Base-by-base conservation (phyloP, 2,888 invertebrate genomes). In the Tuta absoluta region DNA sequence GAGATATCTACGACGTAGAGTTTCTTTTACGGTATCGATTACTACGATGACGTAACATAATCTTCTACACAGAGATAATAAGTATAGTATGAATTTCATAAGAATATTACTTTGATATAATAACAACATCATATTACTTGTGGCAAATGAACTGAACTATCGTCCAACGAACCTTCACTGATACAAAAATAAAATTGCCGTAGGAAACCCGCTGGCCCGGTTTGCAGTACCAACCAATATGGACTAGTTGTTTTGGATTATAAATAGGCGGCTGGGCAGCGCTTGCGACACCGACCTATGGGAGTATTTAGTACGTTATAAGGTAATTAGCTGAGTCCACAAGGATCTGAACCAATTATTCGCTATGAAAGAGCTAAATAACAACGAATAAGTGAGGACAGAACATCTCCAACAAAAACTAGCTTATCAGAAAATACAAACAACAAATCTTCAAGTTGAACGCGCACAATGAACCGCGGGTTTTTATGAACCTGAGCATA, bases 171-270 rank as follows among this genome's bases (percentile, higher is more conserved):
- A 51, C 51, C 23, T 12, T 51, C 51, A 21, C 1, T 21, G 49
- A 21, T 49, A 19, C n/a, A 21, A 49, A 49, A 17, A 49, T n/a
- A 56, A 10, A 28, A 24, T n/a, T n/a, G 28, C 12, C 12, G 24
- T 11, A 53, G 19, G 21, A 24, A 12, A 56, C 28, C 33, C 24
- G 28, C 56, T 56, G 56, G 56, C 28, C 28, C 28, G 56, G 56
- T 56, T 28, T 7, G 12, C 68, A 63, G 63, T 66, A 66, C 69
- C 63, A 51, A 66, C 69, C 63, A 51, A 65, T 68, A 64, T 68
- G 70, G 75, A 71, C 72, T 73, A 67, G 70, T 69, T 71, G 63
- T 53, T 65, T 53, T 28, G 65, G 60, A 51, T 33, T 51, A 51
- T 51, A 51, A 51, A 51, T 51, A 21, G 19, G 10, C 19, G n/a